Evolutionary conservation across 1,140 invertebrate genomes (phyloP), one percentile per base, ranked within the genome.

Genomic region (Lanistes nyassanus): DNA sequence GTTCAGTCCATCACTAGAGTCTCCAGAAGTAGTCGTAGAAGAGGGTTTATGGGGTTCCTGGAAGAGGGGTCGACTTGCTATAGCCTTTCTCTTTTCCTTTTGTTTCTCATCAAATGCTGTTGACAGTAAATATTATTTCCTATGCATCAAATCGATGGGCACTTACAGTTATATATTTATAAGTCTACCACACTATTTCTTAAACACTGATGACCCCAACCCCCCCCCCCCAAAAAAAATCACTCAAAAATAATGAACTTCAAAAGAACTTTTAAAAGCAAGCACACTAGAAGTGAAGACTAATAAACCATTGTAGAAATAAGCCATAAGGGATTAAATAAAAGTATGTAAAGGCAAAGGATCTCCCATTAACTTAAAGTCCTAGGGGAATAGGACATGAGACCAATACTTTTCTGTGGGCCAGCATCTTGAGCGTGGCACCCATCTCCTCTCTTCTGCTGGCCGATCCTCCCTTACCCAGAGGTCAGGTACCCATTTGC

Each of bases 91-190:
- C 75, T 80, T 85, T 76, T 85, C 73, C 79, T 79, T 72, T 76
- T 86, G 84, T 77, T 82, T 84, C 53, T 86, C 82, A 70, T 85
- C 84, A 81, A 77, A 86, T 21, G 82, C 83, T 86, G 77, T n/a
- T 80, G 74, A 74, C 62, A 56, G 23, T 16, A 23, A 51, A 55
- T 11, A n/a, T n/a, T 70, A 60, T 64, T 4, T 26, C 9, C 21
- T 5, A 42, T 36, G 7, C 47, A 0, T 34, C 0, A 78, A 58
- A 16, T 7, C 11, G 67, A 36, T 21, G n/a, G 21, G 39, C 26
- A 37, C 39, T 13, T 13, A 53, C 13, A 53, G 13, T 53, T 13
- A 53, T 13, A 23, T 53, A 23, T 53, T 5, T 23, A 31, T 37
- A 39, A 39, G 36, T n/a, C n/a, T n/a, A n/a, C n/a, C n/a, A n/a